Evolutionary conservation across 2,888 invertebrate species (phyloP).

Genomic region (Chrysodeixis includens): DNA sequence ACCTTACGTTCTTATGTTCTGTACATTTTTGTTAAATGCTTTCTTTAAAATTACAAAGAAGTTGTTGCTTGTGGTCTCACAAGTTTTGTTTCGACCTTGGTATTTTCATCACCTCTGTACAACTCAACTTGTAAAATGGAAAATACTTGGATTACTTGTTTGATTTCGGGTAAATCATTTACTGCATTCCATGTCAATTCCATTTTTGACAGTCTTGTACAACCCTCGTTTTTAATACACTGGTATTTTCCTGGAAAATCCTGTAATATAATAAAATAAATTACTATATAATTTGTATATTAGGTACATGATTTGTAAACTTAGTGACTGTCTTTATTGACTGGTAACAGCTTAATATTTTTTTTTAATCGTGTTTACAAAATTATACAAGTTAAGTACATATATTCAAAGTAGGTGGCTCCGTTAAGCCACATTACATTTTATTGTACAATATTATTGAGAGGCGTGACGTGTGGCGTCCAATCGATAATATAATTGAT

Average conservation of each 20-base stretch:
- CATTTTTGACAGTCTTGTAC: constrained; percentile 80
- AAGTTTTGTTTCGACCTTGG: constrained; percentile 81
- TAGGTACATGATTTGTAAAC: no score
- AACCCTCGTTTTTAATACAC: constrained; percentile 79
- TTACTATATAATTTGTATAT: no score
- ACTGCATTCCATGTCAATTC: constrained; percentile 76
- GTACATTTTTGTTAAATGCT: constrained; percentile 15
- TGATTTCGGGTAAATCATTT: constrained; percentile 64
- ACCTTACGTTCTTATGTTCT: constrained; percentile 14
- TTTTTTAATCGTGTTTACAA: no score
- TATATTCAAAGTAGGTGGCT: no score
- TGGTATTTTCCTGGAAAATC: constrained; percentile 82
- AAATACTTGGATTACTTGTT: constrained; percentile 82
- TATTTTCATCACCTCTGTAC: constrained; percentile 80
- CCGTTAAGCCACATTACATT: no score
- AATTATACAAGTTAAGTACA: no score
- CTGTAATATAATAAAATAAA: constrained; percentile 60
- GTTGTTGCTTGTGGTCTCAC: constrained; percentile 68
- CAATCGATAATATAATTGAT: no score
- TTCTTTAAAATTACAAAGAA: constrained; percentile 13
- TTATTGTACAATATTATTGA: no score
- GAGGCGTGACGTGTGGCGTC: no score
- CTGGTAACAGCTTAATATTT: no score
- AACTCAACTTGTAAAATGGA: constrained; percentile 80
- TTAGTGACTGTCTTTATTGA: no score